These are phyloP conservation scores for Nesoenas mayeri DNA, from an alignment of 2,113 vertebrate species.

Conservation along the genomic window DNA sequence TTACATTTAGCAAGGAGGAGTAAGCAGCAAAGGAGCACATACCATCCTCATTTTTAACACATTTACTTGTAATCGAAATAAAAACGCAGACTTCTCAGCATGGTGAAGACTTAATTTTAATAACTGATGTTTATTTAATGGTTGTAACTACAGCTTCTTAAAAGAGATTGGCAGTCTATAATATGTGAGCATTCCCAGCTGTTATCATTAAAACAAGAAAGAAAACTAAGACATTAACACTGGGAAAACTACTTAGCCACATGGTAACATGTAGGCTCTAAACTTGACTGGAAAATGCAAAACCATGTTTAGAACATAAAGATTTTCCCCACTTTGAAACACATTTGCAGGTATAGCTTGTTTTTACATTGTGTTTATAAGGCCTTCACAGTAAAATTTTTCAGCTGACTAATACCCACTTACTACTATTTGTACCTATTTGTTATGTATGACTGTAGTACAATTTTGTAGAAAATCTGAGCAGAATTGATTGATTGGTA, in stretches of 20 bases:
- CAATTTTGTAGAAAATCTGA: not conserved
- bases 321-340: not conserved
- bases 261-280: not conserved
- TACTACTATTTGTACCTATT: not conserved
- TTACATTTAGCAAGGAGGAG: not conserved
- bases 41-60: not conserved
- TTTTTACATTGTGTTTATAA: not conserved
- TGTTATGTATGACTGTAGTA: not conserved
- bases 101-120: slow-evolving; percentile 65
- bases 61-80: not conserved
- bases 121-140: slow-evolving; percentile 76
- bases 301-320: not conserved
- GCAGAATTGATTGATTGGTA: slow-evolving; percentile 5
- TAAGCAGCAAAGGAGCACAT: not conserved
- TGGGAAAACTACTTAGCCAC: slow-evolving; percentile 11
- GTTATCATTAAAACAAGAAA: slow-evolving; percentile 58
- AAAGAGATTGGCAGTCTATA: slow-evolving; percentile 65
- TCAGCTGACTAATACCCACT: not conserved
- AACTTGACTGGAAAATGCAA: slow-evolving; percentile 8
- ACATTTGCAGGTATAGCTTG: not conserved
- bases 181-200: slow-evolving; percentile 54
- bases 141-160: slow-evolving; percentile 64
- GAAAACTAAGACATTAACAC: slow-evolving; percentile 45
- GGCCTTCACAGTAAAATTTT: not conserved
- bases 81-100: slow-evolving; percentile 22